Conservation (phyloP, 1,140 invertebrate genomes). For the Potamilus streckersoni region DNA sequence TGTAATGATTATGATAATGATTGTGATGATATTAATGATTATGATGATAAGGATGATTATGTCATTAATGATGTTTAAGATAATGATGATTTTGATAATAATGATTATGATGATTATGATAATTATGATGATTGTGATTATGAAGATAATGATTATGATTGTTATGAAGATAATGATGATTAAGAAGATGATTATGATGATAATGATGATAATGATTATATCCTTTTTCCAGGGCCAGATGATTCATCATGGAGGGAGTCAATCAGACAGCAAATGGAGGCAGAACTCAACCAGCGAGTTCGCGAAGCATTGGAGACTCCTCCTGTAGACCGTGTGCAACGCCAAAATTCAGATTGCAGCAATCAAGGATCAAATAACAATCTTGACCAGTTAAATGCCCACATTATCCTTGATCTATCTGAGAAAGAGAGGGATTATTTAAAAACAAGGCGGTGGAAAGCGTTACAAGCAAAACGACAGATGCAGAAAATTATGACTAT, state of each 20-base stretch:
- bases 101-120: no score
- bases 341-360: constrained; percentile 19
- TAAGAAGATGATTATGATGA: no score
- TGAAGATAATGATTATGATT: no score
- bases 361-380: constrained; percentile 29
- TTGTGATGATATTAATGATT: no score
- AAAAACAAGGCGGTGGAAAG: constrained; percentile 46
- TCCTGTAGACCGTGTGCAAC: constrained; percentile 50
- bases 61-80: no score
- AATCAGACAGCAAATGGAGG: constrained; percentile 61
- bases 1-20: no score
- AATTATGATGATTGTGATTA: no score
- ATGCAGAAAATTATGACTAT: constrained; percentile 46
- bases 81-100: no score
- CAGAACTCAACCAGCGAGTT: constrained; percentile 58
- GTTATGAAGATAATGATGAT: no score
- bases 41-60: no score
- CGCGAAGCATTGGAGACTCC: constrained; percentile 65
- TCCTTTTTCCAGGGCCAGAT: constrained; percentile 36
- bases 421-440: constrained; percentile 48
- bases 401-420: constrained; percentile 44
- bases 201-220: neutral
- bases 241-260: constrained; percentile 55
- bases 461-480: constrained; percentile 44
- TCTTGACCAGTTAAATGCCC: constrained; percentile 49